phyloP scores from a whole-genome alignment of 1,140 invertebrate species.

The Antheraea pernyi region DNA sequence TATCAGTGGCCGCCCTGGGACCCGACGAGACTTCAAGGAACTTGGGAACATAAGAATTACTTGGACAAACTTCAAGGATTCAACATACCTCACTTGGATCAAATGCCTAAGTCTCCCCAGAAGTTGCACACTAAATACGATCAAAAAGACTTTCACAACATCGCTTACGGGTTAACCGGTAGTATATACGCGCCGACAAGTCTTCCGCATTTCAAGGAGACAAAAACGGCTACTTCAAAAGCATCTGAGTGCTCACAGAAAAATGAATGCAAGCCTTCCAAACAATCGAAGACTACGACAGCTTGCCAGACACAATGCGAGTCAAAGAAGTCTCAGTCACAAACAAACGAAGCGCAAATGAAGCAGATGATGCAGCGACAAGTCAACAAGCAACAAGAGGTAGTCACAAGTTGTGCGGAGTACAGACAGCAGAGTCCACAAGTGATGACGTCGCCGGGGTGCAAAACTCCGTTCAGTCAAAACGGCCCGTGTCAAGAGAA shows the following conservation, averaged over 20 bases:
- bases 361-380: conserved; percentile 75
- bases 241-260: conserved; percentile 68
- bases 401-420: conserved; percentile 56
- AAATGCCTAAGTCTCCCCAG: conserved; percentile 76
- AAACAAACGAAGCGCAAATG: conserved; percentile 60
- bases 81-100: conserved; percentile 79
- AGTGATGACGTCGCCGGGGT: conserved; percentile 63
- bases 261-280: conserved; percentile 67
- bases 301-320: conserved; percentile 76
- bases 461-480: conserved; percentile 54
- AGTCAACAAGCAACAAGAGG: conserved; percentile 56
- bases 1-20: conserved; percentile 84
- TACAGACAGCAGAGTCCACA: conserved; percentile 63
- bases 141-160: conserved; percentile 76
- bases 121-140: conserved; percentile 72
- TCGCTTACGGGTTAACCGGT: conserved; percentile 67
- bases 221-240: conserved; percentile 60
- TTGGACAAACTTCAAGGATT: conserved; percentile 78
- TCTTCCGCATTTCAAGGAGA: conserved; percentile 72
- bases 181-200: conserved; percentile 65
- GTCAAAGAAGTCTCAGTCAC: conserved; percentile 56
- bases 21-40: conserved; percentile 64
- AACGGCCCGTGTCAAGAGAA: conserved; percentile 65
- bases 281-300: conserved; percentile 74
- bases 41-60: conserved; percentile 77